Conservation (phyloP, 2,113 vertebrate species). For the Indicator maculatus region DNA sequence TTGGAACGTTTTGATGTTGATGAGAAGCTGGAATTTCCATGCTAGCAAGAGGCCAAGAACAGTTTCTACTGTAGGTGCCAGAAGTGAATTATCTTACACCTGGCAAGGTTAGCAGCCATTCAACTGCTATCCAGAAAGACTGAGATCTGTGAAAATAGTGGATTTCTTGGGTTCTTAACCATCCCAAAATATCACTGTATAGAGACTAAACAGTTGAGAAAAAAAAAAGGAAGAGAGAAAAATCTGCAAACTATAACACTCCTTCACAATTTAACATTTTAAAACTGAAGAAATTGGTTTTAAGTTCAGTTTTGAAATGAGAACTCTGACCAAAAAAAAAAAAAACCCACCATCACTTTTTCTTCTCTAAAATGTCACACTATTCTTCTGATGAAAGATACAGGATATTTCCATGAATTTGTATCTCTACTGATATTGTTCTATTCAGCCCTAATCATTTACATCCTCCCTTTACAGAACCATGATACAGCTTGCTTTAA, state of each 20-base stretch:
- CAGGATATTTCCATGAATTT: not conserved
- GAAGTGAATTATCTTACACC: not conserved
- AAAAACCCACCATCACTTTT: not conserved
- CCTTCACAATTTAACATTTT: not conserved
- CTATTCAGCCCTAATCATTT: not conserved
- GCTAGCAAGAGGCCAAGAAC: not conserved
- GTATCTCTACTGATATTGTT: not conserved
- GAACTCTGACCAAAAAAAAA: not conserved
- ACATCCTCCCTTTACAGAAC: not conserved
- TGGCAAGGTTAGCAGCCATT: not conserved
- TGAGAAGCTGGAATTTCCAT: not conserved
- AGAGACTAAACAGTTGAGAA: not conserved
- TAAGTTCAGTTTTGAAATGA: not conserved
- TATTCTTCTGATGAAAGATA: not conserved
- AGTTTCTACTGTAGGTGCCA: not conserved
- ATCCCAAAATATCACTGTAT: not conserved
- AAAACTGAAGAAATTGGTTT: not conserved
- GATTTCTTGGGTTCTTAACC: not conserved
- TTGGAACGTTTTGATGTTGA: not conserved
- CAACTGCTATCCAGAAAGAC: not conserved
- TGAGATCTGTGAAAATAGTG: not conserved
- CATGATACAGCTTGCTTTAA: not conserved
- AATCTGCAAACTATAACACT: not conserved
- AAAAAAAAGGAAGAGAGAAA: not conserved
- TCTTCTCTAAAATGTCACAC: not conserved